Percentiles rank a stretch among this genome's conserved stretches.
These are phyloP conservation scores for Tetragnatha montana DNA, from an alignment of 2,888 invertebrate species.

Conservation along the genomic window DNA sequence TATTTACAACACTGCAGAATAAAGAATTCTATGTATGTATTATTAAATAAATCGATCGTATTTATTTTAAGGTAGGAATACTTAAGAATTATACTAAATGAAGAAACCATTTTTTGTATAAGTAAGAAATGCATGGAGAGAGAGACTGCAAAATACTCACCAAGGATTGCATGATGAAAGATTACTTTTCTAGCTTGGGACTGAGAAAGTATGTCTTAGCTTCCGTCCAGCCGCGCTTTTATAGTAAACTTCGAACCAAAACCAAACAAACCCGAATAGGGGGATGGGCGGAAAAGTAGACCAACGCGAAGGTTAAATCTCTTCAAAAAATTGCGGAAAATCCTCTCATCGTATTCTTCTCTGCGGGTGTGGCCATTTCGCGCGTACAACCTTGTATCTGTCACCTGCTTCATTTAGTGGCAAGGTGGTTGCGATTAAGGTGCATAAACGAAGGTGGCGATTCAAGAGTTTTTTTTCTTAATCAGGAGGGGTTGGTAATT, in stretches of 20 bases:
- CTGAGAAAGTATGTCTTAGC: conserved; percentile 24
- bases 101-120: not conserved
- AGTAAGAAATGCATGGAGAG: not conserved
- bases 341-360: not conserved
- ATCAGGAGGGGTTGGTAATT: no score
- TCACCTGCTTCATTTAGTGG: not conserved
- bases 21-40: not conserved
- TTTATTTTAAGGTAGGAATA: not conserved
- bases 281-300: not conserved
- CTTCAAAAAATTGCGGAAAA: conserved; percentile 20
- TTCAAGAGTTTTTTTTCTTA: no score
- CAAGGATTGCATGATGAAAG: conserved; percentile 32
- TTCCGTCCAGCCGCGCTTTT: not conserved
- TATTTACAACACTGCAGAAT: no score
- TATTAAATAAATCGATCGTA: not conserved
- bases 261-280: not conserved
- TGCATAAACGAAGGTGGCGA: not conserved
- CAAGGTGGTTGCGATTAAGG: not conserved
- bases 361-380: conserved; percentile 14
- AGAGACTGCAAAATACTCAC: not conserved
- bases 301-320: conserved; percentile 8
- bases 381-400: conserved; percentile 4
- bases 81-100: not conserved
- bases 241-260: not conserved
- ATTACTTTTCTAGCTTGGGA: conserved; percentile 29